Evolutionary conservation across 2,797 vertebrate species (phyloP).

Genomic region (Clamator glandarius): DNA sequence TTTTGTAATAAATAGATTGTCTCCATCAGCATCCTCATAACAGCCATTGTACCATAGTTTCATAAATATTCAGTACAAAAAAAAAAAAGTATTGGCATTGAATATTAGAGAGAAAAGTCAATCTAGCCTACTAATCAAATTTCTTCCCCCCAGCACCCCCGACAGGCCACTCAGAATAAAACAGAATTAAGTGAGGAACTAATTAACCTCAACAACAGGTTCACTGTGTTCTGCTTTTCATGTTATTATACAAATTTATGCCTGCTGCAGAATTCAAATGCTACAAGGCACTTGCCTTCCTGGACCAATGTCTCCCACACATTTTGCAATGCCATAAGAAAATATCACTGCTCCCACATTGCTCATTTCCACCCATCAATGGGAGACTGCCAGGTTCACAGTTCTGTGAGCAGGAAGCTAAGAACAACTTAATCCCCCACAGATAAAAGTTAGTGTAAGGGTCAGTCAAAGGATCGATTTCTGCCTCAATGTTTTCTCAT

Average conservation of each 20-base stretch:
- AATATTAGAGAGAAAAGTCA: neutral
- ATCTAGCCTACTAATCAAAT: neutral
- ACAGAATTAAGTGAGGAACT: neutral
- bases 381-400: neutral
- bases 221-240: neutral
- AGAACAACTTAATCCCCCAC: neutral
- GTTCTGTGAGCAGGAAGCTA: neutral
- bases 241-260: neutral
- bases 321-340: neutral
- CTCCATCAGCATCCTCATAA: neutral
- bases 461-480: too few species aligned
- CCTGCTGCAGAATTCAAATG: neutral
- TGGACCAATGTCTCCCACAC: neutral
- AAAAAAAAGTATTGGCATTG: neutral
- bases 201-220: neutral
- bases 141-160: neutral
- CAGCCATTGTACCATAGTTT: neutral
- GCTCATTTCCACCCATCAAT: neutral
- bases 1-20: neutral
- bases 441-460: neutral
- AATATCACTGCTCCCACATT: neutral
- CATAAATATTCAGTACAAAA: neutral
- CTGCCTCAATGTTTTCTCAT: too few species aligned
- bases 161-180: neutral
- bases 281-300: neutral